Percentiles rank a stretch among this genome's conserved stretches.
Conservation (phyloP, 2,797 vertebrate species). For the Eospalax fontanierii region DNA sequence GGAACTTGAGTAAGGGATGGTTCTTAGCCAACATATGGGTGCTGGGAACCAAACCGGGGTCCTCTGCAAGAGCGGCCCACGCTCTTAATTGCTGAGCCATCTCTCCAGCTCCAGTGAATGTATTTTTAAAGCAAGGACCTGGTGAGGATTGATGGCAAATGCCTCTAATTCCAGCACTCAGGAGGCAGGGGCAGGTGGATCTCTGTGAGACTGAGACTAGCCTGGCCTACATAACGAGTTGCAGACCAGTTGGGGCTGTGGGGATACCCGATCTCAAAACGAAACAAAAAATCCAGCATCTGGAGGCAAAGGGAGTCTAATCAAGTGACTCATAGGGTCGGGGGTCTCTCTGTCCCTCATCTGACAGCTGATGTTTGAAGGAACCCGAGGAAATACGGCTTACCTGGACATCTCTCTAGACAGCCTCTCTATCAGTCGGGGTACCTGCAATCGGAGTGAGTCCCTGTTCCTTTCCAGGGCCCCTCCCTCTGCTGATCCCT, state of each 20-base stretch:
- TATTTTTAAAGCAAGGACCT: not conserved
- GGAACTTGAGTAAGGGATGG: too few relatives aligned
- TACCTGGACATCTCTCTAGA: slow-evolving; percentile 92
- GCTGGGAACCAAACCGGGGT: too few relatives aligned
- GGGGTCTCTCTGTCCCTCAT: not conserved
- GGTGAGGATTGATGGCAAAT: too few relatives aligned
- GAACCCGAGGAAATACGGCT: slow-evolving; percentile 84
- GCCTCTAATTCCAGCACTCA: too few relatives aligned
- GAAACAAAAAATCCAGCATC: not conserved
- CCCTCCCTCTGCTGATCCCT: not conserved
- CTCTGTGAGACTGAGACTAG: too few relatives aligned
- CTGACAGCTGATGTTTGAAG: slow-evolving; percentile 90
- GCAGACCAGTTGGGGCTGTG: too few relatives aligned
- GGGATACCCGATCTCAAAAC: too few relatives aligned
- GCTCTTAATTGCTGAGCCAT: too few relatives aligned
- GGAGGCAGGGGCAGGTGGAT: too few relatives aligned
- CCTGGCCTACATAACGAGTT: too few relatives aligned
- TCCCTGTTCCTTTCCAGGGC: not conserved
- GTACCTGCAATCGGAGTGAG: slow-evolving; percentile 90
- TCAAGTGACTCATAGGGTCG: not conserved
- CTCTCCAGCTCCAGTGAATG: not conserved
- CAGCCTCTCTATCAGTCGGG: slow-evolving; percentile 90
- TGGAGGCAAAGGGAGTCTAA: not conserved
- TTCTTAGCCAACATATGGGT: too few relatives aligned
- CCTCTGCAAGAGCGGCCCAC: too few relatives aligned